A percentile compares a stretch with the other conserved stretches of the same genome.
Evolutionary conservation across 1,140 invertebrate species (phyloP).

Genomic region (Neodiprion fabricii): DNA sequence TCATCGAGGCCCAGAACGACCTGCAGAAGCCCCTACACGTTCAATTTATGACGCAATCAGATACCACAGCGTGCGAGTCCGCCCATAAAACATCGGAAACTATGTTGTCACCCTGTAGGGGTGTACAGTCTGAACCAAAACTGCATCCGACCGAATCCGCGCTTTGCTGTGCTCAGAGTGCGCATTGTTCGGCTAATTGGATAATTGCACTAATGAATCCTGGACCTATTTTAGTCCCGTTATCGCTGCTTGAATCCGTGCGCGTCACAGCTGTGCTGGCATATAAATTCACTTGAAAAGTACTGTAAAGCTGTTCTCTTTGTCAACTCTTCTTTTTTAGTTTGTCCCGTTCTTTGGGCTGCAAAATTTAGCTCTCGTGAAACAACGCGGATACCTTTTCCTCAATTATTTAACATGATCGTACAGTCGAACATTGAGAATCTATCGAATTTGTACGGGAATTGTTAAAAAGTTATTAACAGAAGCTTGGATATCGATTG

Average conservation of each 20-base stretch:
- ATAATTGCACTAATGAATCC: constrained; percentile 3
- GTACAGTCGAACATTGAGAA: too few relatives aligned
- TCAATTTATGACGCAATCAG: constrained; percentile 57
- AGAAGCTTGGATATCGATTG: too few relatives aligned
- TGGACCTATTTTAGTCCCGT: neutral
- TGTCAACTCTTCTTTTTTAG: neutral
- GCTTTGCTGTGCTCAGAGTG: neutral
- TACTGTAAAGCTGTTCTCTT: neutral
- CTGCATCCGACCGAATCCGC: neutral
- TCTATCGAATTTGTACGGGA: too few relatives aligned
- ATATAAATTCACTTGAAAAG: neutral
- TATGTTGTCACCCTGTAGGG: constrained; percentile 45
- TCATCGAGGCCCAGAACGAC: constrained; percentile 26
- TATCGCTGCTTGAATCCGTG: neutral
- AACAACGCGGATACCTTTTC: too few relatives aligned
- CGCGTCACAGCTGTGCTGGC: neutral
- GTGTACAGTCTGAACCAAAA: constrained; percentile 38
- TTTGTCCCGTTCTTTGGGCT: too few relatives aligned
- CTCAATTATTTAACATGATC: too few relatives aligned
- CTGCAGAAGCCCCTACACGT: constrained; percentile 24
- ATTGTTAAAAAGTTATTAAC: too few relatives aligned
- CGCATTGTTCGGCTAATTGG: neutral
- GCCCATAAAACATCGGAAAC: constrained; percentile 54
- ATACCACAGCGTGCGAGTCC: constrained; percentile 49
- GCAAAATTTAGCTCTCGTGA: too few relatives aligned